Conservation (phyloP, 2,113 vertebrate species). For the Passer domesticus region DNA sequence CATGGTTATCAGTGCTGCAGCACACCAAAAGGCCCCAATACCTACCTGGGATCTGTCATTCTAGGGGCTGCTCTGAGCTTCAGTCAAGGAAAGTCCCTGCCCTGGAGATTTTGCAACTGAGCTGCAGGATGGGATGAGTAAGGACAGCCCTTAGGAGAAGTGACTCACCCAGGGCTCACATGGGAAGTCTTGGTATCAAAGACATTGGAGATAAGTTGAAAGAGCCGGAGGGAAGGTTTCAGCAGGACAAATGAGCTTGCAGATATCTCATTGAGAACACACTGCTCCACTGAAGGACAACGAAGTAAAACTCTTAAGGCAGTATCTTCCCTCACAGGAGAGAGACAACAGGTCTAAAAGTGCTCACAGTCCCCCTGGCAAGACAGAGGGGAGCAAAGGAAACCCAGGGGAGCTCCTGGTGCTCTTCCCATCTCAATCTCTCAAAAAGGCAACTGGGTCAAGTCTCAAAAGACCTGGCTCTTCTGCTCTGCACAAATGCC, state of each 20-base stretch:
- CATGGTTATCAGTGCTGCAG: background rate
- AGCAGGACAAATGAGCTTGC: background rate
- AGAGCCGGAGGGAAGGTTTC: background rate
- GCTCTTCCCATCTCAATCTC: background rate
- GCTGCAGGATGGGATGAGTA: background rate
- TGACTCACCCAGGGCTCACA: background rate
- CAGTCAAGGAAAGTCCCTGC: background rate
- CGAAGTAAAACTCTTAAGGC: background rate
- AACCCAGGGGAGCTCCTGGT: background rate
- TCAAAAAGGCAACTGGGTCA: background rate
- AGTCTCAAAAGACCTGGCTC: background rate
- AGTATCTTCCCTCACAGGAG: background rate
- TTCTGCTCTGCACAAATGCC: background rate
- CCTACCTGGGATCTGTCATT: background rate
- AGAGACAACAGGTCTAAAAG: background rate
- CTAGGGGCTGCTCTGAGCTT: background rate
- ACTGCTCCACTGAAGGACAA: background rate
- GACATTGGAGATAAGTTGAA: background rate
- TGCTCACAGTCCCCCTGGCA: background rate
- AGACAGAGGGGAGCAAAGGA: background rate
- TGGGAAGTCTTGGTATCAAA: background rate
- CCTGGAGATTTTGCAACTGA: background rate
- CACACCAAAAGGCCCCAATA: fast-evolving
- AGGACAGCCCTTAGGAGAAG: background rate
- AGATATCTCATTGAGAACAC: background rate